Evolutionary conservation across 2,888 invertebrate genomes (phyloP), one percentile per base, ranked within the genome.

Genomic region (Meloe dianella): DNA sequence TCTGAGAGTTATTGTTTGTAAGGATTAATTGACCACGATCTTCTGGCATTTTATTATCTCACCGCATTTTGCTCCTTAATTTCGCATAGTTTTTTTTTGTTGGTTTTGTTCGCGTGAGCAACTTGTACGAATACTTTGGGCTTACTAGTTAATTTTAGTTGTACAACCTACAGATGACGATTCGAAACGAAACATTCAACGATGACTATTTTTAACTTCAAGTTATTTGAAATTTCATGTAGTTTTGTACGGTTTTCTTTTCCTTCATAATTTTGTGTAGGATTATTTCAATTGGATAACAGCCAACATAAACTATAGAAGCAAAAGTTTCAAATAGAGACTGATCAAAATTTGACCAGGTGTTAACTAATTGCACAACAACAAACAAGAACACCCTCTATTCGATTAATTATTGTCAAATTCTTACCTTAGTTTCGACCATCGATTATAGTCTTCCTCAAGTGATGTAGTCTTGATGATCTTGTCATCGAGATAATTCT

Each of bases 341-440:
- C 9, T 14, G 20, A 22, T 47, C 20, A n/a, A n/a, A n/a, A n/a
- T n/a, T 47, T 41, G 1, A 35, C 14, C 35, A 35, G 14, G 2
- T 12, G 35, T 3, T 41, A 41, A 17, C 3, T 47, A 47, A 47
- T 22, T 20, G n/a, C 47, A 47, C 5, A 47, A 41, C 5, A 47
- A 41, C 17, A n/a, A 41, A 41, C 17, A 17, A 2, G 6, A 41
- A 41, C 7, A 17, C 41, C 3, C 1, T 41, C 7, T 41, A 41
- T n/a, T 41, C 12, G 0, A 35, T 35, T 35, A 35, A 12, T 35
- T 7, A 20, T 20, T 8, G 7, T 41, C 22, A 22, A 65, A n/a
- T 20, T 54, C 83, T 81, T 77, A 84, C 84, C 79, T 81, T 78
- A 78, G 74, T 80, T 81, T 82, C 70, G 84, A 84, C 84, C 84